These are phyloP conservation scores for Antheraea assamensis DNA, from an alignment of 2,888 invertebrate species.

Conservation along the genomic window DNA sequence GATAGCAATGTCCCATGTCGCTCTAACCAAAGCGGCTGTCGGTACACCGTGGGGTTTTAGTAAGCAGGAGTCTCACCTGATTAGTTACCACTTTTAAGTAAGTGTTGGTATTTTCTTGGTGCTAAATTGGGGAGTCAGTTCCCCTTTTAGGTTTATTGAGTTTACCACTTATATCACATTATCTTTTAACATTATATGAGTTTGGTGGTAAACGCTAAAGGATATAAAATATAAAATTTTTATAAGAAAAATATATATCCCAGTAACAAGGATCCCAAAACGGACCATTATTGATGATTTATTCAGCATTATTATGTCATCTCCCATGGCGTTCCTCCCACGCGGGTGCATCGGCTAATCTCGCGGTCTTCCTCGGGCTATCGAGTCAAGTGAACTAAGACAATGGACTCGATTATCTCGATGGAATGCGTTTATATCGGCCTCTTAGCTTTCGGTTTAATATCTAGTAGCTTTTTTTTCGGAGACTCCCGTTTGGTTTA, in stretches of 20 bases:
- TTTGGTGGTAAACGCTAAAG: too few species aligned
- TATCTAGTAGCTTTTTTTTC: neutral
- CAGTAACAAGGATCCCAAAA: slow-evolving; percentile 36
- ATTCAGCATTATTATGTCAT: slow-evolving; percentile 50
- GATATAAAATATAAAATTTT: too few species aligned
- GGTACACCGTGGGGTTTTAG: too few species aligned
- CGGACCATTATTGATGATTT: slow-evolving; percentile 45
- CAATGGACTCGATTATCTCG: slow-evolving; percentile 56
- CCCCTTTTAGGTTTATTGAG: too few species aligned
- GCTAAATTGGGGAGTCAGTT: too few species aligned
- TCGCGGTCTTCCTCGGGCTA: slow-evolving; percentile 35
- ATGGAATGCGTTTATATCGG: slow-evolving; percentile 51
- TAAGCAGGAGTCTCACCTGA: too few species aligned
- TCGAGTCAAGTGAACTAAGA: slow-evolving; percentile 36
- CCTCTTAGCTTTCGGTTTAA: slow-evolving; percentile 26
- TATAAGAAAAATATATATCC: neutral
- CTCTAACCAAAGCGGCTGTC: too few species aligned
- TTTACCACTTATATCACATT: too few species aligned
- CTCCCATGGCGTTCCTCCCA: slow-evolving; percentile 43
- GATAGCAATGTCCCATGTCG: too few species aligned
- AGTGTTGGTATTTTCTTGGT: too few species aligned
- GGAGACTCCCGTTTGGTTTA: slow-evolving; percentile 17
- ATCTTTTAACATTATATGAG: too few species aligned
- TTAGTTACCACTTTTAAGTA: too few species aligned
- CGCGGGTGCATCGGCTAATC: slow-evolving; percentile 51